A percentile compares a stretch with the other conserved stretches of the same genome.
phyloP scores from a whole-genome alignment of 1,140 invertebrate species.

The Andricus grossulariae region DNA sequence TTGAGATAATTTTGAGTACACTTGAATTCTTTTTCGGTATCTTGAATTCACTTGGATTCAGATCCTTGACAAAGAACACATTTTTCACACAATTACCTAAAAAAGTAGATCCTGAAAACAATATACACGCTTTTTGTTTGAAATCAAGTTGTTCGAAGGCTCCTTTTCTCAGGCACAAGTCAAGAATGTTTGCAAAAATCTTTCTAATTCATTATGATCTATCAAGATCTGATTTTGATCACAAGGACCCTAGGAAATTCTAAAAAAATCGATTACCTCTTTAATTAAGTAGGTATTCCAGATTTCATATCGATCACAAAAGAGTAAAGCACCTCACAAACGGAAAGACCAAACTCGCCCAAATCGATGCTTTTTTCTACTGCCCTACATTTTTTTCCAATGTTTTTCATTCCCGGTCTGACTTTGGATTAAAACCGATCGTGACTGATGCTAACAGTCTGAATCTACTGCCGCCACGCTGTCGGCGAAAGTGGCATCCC shows the following conservation, averaged over 20 bases:
- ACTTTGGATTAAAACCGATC: slow-evolving; percentile 47
- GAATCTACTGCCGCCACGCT: slow-evolving; percentile 44
- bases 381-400: not conserved
- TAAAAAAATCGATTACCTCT: slow-evolving; percentile 8
- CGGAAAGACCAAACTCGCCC: not conserved
- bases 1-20: too few relatives aligned
- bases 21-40: too few relatives aligned
- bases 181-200: too few relatives aligned
- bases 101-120: not conserved
- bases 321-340: not conserved
- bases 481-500: slow-evolving; percentile 46
- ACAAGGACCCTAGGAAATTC: not conserved
- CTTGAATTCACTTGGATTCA: too few relatives aligned
- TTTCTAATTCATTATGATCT: too few relatives aligned
- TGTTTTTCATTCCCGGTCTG: slow-evolving; percentile 28
- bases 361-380: not conserved
- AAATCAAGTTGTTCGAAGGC: not conserved
- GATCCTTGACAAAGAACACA: too few relatives aligned
- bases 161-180: too few relatives aligned
- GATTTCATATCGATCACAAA: not conserved
- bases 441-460: slow-evolving; percentile 21
- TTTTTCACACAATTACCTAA: too few relatives aligned
- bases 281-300: not conserved
- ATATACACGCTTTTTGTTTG: not conserved
- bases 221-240: too few relatives aligned